Evolutionary conservation across 2,888 invertebrate species (phyloP).

Genomic region (Drosophila aldrichi): DNA sequence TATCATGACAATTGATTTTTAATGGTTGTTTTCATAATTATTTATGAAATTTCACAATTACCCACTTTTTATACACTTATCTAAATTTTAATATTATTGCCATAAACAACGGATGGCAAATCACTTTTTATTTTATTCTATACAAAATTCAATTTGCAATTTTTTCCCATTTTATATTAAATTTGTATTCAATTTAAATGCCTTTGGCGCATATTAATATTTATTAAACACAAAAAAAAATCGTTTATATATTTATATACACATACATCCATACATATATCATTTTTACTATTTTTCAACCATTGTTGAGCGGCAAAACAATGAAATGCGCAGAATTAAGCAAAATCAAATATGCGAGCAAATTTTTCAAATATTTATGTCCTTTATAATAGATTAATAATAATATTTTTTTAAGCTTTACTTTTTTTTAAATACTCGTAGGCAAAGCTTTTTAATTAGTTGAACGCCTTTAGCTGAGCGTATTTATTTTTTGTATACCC

Average conservation of each 20-base stretch:
- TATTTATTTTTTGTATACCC: constrained; percentile 21
- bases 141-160: constrained; percentile 23
- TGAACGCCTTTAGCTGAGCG: constrained; percentile 12
- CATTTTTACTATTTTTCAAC: constrained; percentile 3
- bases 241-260: not conserved
- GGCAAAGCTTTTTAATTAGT: constrained; percentile 53
- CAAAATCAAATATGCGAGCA: constrained; percentile 28
- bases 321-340: constrained; percentile 29
- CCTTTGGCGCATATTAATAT: constrained; percentile 28
- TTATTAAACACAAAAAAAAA: constrained; percentile 32
- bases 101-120: constrained; percentile 23
- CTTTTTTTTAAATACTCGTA: constrained; percentile 20
- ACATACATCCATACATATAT: not conserved
- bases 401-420: constrained; percentile 17
- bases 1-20: not conserved
- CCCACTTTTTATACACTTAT: not conserved
- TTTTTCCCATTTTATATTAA: constrained; percentile 31
- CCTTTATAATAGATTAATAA: constrained; percentile 24
- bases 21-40: constrained; percentile 4
- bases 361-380: constrained; percentile 44
- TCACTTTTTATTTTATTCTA: constrained; percentile 26
- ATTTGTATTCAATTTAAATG: constrained; percentile 49
- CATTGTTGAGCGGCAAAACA: constrained; percentile 27
- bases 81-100: constrained; percentile 24
- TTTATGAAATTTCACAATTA: not conserved